A percentile compares a stretch with the other conserved stretches of the same genome.
These are phyloP conservation scores for Hystrix brachyura DNA, from an alignment of 2,113 vertebrate species.

Conservation along the genomic window DNA sequence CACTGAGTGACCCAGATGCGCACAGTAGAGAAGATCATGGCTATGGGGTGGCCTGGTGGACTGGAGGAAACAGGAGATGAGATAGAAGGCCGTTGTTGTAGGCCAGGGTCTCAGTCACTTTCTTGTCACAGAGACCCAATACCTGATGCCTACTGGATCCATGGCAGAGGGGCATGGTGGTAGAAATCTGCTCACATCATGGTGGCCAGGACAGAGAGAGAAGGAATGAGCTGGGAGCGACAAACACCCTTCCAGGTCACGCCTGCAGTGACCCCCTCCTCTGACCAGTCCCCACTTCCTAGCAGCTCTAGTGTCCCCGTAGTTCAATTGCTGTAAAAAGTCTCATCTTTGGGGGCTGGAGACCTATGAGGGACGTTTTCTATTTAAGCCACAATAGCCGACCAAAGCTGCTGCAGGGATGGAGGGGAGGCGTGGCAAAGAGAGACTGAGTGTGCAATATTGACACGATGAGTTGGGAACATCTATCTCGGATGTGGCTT, in stretches of 20 bases:
- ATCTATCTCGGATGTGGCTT: neutral
- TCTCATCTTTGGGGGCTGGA: neutral
- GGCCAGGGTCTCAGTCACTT: neutral
- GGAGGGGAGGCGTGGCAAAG: neutral
- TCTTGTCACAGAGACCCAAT: neutral
- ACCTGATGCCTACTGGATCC: neutral
- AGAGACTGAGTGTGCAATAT: neutral
- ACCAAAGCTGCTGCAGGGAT: neutral
- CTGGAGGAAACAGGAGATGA: neutral
- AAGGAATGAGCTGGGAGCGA: neutral
- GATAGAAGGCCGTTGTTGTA: neutral
- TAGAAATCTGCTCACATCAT: neutral
- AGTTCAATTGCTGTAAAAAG: neutral
- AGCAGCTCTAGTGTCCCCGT: neutral
- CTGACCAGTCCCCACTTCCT: neutral
- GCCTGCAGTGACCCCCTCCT: neutral
- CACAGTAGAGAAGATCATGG: neutral
- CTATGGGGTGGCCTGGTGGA: too few relatives aligned
- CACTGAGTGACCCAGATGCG: neutral
- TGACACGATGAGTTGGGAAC: neutral
- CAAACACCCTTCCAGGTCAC: neutral
- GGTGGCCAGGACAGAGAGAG: neutral
- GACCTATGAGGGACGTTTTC: neutral
- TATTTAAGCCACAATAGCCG: neutral
- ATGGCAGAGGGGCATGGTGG: neutral